Base-by-base conservation (phyloP, 2,888 invertebrate species). In the Steromphala cineraria region DNA sequence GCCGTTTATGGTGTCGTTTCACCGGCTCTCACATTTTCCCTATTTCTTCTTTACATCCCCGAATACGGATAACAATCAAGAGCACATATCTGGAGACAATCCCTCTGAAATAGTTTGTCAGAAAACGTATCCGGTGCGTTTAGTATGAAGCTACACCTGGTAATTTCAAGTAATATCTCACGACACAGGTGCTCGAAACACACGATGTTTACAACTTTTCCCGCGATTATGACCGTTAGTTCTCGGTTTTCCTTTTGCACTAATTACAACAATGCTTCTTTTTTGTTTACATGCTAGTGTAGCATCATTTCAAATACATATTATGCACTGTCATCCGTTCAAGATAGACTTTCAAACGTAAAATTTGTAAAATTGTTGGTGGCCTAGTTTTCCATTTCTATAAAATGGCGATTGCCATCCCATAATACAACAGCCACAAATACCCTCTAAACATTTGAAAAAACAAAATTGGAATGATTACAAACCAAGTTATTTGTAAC, bases 171-270 rank as follows among this genome's bases (percentile, higher is more conserved):
- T 62, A 28, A 24, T 62, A 28, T 62, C 62, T 62, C 62, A 62
- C 62, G 62, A 28, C 62, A 62, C 62, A 62, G 62, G 62, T 62
- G 62, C 62, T 62, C 28, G 24, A 28, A 62, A 28, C 62, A 62
- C 62, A 62, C 62, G 62, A 62, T 62, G 62, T 62, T 62, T 62
- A 62, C 62, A 62, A 62, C 62, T 62, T 62, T 62, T 62, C 62
- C 62, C 62, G 62, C 62, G 62, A 62, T 24, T 62, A 24, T 28
- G 17, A 24, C 62, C 24, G 62, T 62, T 62, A 62, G 62, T 62
- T 24, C 28, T 62, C 62, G n/a, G 28, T 28, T 24, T 24, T 62
- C 62, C 62, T 21, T 62, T 62, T 28, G 28, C 62, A 62, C 24
- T 28, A 62, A 28, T 62, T 28, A 62, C 24, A 62, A 24, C 10